Conservation (phyloP, 1,140 invertebrate species). For the Linepithema humile region DNA sequence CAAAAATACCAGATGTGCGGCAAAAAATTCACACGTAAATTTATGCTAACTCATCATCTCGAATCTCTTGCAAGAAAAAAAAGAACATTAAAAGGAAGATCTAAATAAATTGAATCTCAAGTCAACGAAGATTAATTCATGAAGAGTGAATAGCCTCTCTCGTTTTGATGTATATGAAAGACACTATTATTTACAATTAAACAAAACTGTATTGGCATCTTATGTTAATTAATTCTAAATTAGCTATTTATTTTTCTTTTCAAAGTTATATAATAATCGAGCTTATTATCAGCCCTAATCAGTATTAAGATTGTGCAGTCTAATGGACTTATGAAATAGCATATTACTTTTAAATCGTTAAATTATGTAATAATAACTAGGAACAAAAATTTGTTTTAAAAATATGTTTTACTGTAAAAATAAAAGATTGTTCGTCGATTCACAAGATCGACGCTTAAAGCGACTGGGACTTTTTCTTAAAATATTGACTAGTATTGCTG, state of each 20-base stretch:
- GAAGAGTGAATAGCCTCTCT: background rate
- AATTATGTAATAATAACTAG: background rate
- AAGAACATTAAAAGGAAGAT: background rate
- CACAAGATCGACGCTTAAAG: no score
- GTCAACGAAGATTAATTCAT: background rate
- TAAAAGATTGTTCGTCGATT: no score
- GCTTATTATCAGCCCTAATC: background rate
- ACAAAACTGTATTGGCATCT: background rate
- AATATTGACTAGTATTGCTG: no score
- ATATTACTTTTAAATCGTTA: background rate
- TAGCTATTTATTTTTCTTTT: background rate
- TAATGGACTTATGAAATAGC: background rate
- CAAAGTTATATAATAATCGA: background rate
- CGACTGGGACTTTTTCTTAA: no score
- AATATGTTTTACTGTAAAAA: no score
- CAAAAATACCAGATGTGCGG: constrained; percentile 80
- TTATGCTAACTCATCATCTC: constrained; percentile 77
- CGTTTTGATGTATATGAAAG: background rate
- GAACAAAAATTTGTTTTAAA: background rate
- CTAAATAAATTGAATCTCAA: constrained; percentile 1
- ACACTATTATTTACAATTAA: background rate
- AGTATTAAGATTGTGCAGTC: background rate
- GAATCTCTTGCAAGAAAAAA: constrained; percentile 65
- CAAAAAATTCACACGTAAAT: constrained; percentile 80
- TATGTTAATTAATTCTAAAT: background rate